A percentile compares a stretch with the other conserved stretches of the same genome.
Evolutionary conservation across 2,797 vertebrate genomes (phyloP).

Genomic region (Saxicola maurus): DNA sequence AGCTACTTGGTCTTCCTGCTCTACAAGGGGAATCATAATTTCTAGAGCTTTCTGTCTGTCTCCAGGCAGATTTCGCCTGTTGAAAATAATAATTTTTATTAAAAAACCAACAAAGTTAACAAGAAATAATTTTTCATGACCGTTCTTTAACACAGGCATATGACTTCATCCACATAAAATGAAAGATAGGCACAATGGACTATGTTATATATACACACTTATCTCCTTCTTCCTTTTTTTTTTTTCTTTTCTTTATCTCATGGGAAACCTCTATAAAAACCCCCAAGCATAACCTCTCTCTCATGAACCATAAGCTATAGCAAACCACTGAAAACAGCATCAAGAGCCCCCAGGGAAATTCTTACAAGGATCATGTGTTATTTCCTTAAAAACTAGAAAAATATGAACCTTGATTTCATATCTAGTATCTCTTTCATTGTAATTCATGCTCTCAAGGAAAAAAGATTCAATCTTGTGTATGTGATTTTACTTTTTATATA

Average conservation of each 20-base stretch:
- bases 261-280: not conserved
- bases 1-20: constrained; percentile 88
- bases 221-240: accelerated
- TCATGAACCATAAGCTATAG: not conserved
- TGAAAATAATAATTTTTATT: not conserved
- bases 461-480: not conserved
- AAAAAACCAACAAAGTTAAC: not conserved
- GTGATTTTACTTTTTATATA: not conserved
- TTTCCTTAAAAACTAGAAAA: not conserved
- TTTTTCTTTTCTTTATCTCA: not conserved
- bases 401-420: not conserved
- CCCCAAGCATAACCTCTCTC: not conserved
- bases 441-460: not conserved
- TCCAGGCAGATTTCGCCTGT: constrained; percentile 88
- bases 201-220: not conserved
- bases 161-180: not conserved
- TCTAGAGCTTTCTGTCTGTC: constrained; percentile 92
- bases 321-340: not conserved
- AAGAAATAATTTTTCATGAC: not conserved
- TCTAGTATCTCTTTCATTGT: not conserved
- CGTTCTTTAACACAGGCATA: not conserved
- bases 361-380: not conserved
- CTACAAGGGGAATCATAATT: constrained; percentile 92
- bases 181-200: not conserved
- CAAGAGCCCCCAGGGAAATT: not conserved